Evolutionary conservation across 35 echinoderm and acorn worm species (phyloP).

Genomic region (Chiridota heheva): DNA sequence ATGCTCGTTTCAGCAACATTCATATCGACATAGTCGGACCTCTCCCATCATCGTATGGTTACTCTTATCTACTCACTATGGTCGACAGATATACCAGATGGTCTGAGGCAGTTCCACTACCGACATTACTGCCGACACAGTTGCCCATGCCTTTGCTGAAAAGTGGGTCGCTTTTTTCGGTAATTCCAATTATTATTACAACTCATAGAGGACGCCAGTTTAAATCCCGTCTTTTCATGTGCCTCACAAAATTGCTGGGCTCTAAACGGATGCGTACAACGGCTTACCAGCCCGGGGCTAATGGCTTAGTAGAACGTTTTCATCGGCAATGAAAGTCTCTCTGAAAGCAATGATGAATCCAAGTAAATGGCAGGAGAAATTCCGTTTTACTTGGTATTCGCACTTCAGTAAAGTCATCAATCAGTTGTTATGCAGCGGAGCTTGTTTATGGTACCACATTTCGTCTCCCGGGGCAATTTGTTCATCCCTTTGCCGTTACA

Average conservation of each 20-base stretch:
- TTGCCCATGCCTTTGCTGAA: neutral
- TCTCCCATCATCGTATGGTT: slow-evolving; percentile 30
- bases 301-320: slow-evolving; percentile 15
- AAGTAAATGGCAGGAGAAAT: slow-evolving; percentile 20
- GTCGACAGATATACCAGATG: slow-evolving; percentile 22
- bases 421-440: slow-evolving; percentile 42
- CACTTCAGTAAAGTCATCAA: slow-evolving; percentile 33
- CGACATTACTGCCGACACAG: slow-evolving; percentile 9
- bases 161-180: neutral
- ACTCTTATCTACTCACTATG: slow-evolving; percentile 33
- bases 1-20: slow-evolving; percentile 50
- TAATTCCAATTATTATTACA: neutral
- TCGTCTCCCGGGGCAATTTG: slow-evolving; percentile 32
- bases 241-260: neutral
- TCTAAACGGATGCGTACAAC: slow-evolving; percentile 12
- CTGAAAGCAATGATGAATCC: slow-evolving; percentile 36
- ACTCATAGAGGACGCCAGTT: slow-evolving; percentile 2
- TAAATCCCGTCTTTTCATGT: slow-evolving; percentile 1
- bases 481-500: neutral
- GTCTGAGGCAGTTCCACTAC: neutral
- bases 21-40: slow-evolving; percentile 59
- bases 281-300: slow-evolving; percentile 17
- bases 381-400: slow-evolving; percentile 50
- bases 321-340: slow-evolving; percentile 45
- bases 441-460: slow-evolving; percentile 47